These are phyloP conservation scores for Tineola bisselliella DNA, from an alignment of 2,888 invertebrate species.

Conservation along the genomic window DNA sequence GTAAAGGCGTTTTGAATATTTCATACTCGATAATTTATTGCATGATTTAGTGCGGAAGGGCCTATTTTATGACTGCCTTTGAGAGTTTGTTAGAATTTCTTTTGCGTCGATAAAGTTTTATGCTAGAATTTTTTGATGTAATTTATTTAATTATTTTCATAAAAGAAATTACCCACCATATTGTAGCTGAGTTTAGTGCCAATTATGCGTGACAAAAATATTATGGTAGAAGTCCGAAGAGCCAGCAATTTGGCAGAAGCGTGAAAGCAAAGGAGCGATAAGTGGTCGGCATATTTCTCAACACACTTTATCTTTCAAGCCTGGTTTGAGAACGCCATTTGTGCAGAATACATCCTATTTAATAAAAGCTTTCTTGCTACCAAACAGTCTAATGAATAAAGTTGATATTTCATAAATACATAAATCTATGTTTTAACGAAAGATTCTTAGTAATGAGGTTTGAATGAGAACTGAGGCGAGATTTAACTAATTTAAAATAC, in stretches of 20 bases:
- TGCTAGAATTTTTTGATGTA: too few species aligned
- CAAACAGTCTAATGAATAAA: constrained; percentile 52
- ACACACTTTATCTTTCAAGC: constrained; percentile 30
- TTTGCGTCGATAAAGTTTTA: constrained; percentile 2
- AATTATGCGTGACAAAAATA: neutral
- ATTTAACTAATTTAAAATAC: too few species aligned
- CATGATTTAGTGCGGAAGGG: constrained; percentile 50
- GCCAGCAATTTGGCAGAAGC: constrained; percentile 14
- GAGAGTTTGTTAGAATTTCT: neutral
- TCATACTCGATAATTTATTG: constrained; percentile 59
- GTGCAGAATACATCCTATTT: constrained; percentile 43
- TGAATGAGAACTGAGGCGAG: too few species aligned
- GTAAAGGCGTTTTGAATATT: constrained; percentile 54
- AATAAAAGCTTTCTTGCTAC: constrained; percentile 41
- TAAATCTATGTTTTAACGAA: too few species aligned
- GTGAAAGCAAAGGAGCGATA: constrained; percentile 23
- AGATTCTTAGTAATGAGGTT: too few species aligned
- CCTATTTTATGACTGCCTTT: constrained; percentile 23
- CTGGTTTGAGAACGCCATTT: constrained; percentile 40
- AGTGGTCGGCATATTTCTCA: constrained; percentile 22
- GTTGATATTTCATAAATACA: constrained; percentile 20
- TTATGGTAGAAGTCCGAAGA: constrained; percentile 8
- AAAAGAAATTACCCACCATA: too few species aligned
- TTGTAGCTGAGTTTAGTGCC: neutral
- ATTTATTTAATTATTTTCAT: too few species aligned